Evolutionary conservation across 2,797 vertebrate species (phyloP), one percentile per base, ranked within the genome.

Genomic region (Falco novaeseelandiae): DNA sequence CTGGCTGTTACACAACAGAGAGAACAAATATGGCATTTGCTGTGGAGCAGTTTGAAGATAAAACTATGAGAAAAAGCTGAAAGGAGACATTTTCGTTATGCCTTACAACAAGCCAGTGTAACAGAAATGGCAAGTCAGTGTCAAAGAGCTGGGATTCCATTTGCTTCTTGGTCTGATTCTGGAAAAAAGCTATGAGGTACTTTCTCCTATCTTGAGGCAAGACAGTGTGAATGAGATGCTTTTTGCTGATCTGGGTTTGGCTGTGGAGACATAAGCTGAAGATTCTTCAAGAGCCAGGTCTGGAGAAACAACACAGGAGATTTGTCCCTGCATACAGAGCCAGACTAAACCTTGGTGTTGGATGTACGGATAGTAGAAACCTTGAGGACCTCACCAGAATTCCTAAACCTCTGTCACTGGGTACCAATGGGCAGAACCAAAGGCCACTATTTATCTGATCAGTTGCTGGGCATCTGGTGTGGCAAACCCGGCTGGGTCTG

Each of bases 401-500:
- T 90, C 65, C 51, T 58, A 78, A 65, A 72, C 19, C 25, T 65
- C 36, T 52, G n/a, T 46, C 52, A 72, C 29, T 17, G 23, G 38
- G 14, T 65, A 42, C n/a, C 27, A 38, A 8, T 26, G 52, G 81
- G 51, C 65, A 84, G 11, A 46, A 72, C 25, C 1, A 1, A 66
- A 89, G 42, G 48, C 17, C 51, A 9, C 32, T 32, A 2, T 52
- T 72, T 23, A 27, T 0, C 36, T 15, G 57, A 36, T 55, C 32
- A 44, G 25, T 3, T 54, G 55, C 65, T 52, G 72, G 57, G 48
- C 77, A 74, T 3, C 36, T 10, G 17, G 26, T 38, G 40, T 23
- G 55, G 15, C 42, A 26, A 54, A 34, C 44, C 9, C 0, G 0
- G 22, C 12, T 26, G 27, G 4, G 13, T 69, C 61, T 81, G 65